Conservation (phyloP, 1,140 invertebrate genomes). For the Caerostris extrusa region DNA sequence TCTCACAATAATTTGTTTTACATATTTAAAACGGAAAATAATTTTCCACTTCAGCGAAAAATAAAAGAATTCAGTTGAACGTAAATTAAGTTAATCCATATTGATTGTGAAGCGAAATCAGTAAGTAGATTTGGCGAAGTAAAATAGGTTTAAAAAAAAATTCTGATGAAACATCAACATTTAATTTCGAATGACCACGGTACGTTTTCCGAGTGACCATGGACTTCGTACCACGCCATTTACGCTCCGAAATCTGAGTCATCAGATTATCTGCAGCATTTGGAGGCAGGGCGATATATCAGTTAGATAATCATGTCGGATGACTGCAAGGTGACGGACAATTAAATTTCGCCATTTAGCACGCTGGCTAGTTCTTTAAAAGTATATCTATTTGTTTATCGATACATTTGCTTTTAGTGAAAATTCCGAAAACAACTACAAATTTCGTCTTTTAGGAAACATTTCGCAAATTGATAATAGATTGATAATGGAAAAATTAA, state of each 20-base stretch:
- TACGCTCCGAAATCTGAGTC: background rate
- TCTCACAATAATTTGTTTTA: too few species aligned
- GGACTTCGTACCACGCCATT: background rate
- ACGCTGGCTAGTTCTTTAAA: background rate
- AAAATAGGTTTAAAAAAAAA: background rate
- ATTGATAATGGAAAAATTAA: too few species aligned
- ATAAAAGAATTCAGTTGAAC: too few species aligned
- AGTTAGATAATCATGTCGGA: background rate
- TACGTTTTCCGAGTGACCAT: background rate
- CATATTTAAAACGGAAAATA: too few species aligned
- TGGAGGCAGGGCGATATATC: background rate
- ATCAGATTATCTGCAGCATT: background rate
- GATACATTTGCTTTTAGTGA: too few species aligned
- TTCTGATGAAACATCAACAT: background rate
- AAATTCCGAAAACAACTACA: too few species aligned
- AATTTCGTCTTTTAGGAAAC: too few species aligned
- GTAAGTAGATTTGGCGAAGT: too few species aligned
- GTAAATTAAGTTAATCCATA: too few species aligned
- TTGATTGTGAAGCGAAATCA: too few species aligned
- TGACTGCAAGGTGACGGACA: background rate
- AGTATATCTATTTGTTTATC: background rate
- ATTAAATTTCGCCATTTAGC: background rate
- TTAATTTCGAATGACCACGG: background rate
- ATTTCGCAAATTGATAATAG: too few species aligned
- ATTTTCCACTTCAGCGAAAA: too few species aligned